A percentile compares a stretch with the other conserved stretches of the same genome.
These are phyloP conservation scores for Chloropsis cyanopogon DNA, from an alignment of 2,113 vertebrate genomes.

Conservation along the genomic window DNA sequence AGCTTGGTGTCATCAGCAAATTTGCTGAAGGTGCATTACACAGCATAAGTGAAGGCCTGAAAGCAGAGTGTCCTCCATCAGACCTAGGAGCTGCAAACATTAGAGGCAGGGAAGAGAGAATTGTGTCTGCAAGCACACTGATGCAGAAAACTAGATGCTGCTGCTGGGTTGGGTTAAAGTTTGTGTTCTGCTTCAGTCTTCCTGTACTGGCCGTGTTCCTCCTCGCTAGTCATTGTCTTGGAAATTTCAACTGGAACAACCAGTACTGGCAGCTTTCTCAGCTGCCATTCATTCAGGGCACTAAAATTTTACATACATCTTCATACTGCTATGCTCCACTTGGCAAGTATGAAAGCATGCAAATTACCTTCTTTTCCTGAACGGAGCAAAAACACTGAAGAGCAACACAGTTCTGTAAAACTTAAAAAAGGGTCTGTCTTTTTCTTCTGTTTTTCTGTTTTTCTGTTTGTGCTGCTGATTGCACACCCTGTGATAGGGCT, in stretches of 20 bases:
- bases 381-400: not conserved
- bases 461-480: not conserved
- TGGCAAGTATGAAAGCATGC: not conserved
- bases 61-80: not conserved
- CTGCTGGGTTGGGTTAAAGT: not conserved
- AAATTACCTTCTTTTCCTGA: not conserved
- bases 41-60: not conserved
- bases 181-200: not conserved
- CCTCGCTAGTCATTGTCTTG: not conserved
- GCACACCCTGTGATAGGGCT: not conserved
- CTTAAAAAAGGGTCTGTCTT: not conserved
- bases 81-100: not conserved
- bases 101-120: not conserved
- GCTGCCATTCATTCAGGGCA: not conserved
- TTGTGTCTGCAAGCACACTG: not conserved
- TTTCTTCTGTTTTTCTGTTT: not conserved
- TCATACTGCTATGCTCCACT: not conserved
- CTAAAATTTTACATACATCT: not conserved
- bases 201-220: not conserved
- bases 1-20: not conserved
- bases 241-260: not conserved
- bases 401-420: not conserved
- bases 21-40: not conserved
- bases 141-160: not conserved
- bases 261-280: not conserved